Conservation (phyloP, 2,113 vertebrate genomes). For the Noturus placidus region DNA sequence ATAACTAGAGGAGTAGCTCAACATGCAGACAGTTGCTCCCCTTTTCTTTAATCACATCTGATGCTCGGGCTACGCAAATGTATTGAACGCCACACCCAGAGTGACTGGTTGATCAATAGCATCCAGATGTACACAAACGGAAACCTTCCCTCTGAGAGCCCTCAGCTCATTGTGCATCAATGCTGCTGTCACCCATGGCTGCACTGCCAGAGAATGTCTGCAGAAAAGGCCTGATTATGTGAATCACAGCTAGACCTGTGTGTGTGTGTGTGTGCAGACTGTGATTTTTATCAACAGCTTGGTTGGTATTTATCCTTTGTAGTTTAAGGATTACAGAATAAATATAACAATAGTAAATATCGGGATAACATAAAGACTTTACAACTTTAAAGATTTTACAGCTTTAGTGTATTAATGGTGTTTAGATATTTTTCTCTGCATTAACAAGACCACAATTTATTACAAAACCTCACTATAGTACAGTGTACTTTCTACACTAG, state of each 20-base stretch:
- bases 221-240: conserved; percentile 10
- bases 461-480: neutral
- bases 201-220: conserved; percentile 3
- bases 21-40: neutral
- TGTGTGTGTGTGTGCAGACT: neutral
- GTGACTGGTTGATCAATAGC: conserved; percentile 46
- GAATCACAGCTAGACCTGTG: neutral
- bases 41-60: conserved; percentile 46
- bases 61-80: conserved; percentile 44
- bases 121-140: conserved; percentile 36
- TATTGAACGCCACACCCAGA: conserved; percentile 46
- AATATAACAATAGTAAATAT: neutral
- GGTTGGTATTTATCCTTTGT: neutral
- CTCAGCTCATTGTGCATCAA: conserved; percentile 36
- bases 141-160: conserved; percentile 26
- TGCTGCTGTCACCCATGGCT: conserved; percentile 38
- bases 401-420: neutral
- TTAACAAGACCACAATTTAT: neutral
- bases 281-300: neutral
- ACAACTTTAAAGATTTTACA: neutral
- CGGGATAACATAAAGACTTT: neutral
- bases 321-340: neutral
- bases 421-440: neutral
- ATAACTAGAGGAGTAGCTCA: conserved; percentile 22
- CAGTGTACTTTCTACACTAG: neutral